Conservation (phyloP, 2,888 invertebrate species). For the Luperina testacea region DNA sequence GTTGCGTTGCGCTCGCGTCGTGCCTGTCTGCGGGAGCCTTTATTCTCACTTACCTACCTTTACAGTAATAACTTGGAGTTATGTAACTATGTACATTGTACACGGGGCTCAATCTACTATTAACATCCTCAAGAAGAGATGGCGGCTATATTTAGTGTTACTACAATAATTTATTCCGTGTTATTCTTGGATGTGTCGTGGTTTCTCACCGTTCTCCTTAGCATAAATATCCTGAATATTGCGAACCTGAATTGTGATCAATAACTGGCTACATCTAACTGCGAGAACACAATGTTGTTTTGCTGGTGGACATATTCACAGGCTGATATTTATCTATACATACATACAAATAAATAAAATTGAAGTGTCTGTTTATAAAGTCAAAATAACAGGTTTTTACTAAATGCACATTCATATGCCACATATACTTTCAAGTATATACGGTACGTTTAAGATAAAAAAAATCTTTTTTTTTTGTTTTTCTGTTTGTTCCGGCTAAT, state of each 20-base stretch:
- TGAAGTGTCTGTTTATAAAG: too few relatives aligned
- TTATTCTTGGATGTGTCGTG: background rate
- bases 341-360: too few relatives aligned
- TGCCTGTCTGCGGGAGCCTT: background rate
- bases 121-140: background rate
- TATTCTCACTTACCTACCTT: background rate
- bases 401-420: background rate
- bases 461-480: background rate
- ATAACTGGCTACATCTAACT: background rate
- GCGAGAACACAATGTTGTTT: background rate
- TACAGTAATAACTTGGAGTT: background rate
- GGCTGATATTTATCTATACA: background rate
- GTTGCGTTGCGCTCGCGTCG: background rate
- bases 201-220: background rate
- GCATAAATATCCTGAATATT: background rate
- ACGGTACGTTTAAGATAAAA: background rate
- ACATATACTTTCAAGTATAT: too few relatives aligned
- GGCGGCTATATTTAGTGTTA: background rate
- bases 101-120: slow-evolving; percentile 1
- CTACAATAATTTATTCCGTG: background rate
- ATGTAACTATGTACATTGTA: background rate
- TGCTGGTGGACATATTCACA: background rate
- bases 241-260: background rate
- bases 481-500: background rate
- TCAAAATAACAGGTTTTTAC: background rate